A percentile compares a stretch with the other conserved stretches of the same genome.
These are phyloP conservation scores for Bovichtus variegatus DNA, from an alignment of 2,797 vertebrate species.

Conservation along the genomic window DNA sequence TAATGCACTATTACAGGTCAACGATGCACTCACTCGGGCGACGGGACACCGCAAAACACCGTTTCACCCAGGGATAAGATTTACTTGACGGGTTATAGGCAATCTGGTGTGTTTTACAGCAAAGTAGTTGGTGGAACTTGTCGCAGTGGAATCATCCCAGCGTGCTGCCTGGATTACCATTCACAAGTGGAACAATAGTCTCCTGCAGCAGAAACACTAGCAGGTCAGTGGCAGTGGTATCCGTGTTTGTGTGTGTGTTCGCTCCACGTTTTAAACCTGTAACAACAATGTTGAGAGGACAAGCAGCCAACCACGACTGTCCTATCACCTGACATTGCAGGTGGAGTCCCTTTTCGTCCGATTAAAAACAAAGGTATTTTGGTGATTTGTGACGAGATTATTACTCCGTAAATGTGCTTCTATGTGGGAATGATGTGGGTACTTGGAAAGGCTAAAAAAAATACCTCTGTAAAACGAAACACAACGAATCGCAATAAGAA, in stretches of 20 bases:
- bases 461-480: background rate
- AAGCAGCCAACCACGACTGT: background rate
- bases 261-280: background rate
- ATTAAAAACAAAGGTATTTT: conserved; percentile 11
- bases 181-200: conserved; percentile 80
- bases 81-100: background rate
- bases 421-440: background rate
- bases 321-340: conserved; percentile 65
- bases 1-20: conserved; percentile 19
- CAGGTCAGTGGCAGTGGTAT: conserved; percentile 71
- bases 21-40: conserved; percentile 12
- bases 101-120: conserved; percentile 45
- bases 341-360: conserved; percentile 48
- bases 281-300: background rate
- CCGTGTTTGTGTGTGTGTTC: conserved; percentile 20
- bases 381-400: background rate
- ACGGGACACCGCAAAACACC: conserved; percentile 31
- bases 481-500: background rate
- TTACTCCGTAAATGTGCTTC: background rate
- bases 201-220: conserved; percentile 62
- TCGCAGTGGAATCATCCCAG: conserved; percentile 80
- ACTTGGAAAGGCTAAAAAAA: background rate
- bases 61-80: conserved; percentile 26
- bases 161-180: conserved; percentile 72
- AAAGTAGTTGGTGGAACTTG: conserved; percentile 81